Evolutionary conservation across 2,113 vertebrate genomes (phyloP).

Genomic region (Takifugu bimaculatus): DNA sequence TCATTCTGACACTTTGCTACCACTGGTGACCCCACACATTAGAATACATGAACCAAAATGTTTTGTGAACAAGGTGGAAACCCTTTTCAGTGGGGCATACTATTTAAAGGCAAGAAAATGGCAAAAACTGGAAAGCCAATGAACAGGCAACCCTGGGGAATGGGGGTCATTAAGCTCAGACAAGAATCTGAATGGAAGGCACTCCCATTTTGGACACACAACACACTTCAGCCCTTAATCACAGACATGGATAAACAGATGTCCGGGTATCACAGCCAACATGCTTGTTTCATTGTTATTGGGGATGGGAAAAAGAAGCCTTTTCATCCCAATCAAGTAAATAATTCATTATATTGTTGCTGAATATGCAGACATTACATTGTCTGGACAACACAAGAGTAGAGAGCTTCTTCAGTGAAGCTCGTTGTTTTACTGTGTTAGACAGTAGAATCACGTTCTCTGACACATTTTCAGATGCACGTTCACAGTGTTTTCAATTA

Average conservation of each 20-base stretch:
- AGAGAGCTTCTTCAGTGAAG: too few species aligned
- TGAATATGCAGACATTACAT: neutral
- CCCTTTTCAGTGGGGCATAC: conserved; percentile 39
- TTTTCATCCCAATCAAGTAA: conserved; percentile 23
- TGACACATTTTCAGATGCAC: too few species aligned
- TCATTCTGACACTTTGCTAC: conserved; percentile 42
- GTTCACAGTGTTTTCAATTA: too few species aligned
- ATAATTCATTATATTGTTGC: neutral
- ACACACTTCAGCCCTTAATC: conserved; percentile 60
- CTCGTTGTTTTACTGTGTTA: too few species aligned
- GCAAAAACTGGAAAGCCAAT: conserved; percentile 38
- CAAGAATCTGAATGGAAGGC: conserved; percentile 61
- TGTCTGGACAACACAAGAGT: too few species aligned
- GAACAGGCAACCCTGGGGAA: conserved; percentile 45
- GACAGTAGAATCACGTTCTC: too few species aligned
- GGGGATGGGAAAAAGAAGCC: conserved; percentile 23
- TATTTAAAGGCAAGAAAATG: conserved; percentile 57
- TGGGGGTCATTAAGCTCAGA: conserved; percentile 63
- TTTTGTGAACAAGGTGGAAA: conserved; percentile 31
- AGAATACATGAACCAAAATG: conserved; percentile 62
- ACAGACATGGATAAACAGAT: conserved; percentile 74
- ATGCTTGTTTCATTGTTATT: conserved; percentile 47
- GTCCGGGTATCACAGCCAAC: conserved; percentile 67
- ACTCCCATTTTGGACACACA: conserved; percentile 60
- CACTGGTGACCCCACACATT: conserved; percentile 47